Percentiles rank a stretch among this genome's conserved stretches.
phyloP scores from a whole-genome alignment of 2,797 vertebrate species.

The Sebastes nivosus region DNA sequence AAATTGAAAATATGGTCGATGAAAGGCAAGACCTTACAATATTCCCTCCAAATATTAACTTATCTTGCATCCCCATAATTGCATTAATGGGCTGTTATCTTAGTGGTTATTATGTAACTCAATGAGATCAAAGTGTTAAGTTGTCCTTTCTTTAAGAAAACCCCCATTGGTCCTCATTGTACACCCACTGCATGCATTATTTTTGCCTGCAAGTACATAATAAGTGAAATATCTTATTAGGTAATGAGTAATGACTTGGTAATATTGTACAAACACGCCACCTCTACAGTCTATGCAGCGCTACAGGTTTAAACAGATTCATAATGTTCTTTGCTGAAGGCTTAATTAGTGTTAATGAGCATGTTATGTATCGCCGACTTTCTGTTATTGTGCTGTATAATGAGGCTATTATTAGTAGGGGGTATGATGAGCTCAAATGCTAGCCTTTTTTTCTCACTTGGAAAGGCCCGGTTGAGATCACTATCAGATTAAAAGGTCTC shows the following conservation, averaged over 20 bases:
- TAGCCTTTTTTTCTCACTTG: background rate
- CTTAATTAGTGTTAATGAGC: conserved; percentile 51
- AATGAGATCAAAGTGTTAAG: conserved; percentile 38
- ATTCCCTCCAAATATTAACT: conserved; percentile 16
- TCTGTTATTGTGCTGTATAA: conserved; percentile 49
- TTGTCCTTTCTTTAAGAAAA: conserved; percentile 38
- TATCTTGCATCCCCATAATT: conserved; percentile 13
- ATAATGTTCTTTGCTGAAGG: conserved; percentile 56
- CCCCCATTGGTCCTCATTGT: conserved; percentile 6
- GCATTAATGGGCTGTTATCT: conserved; percentile 20
- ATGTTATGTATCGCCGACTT: conserved; percentile 25
- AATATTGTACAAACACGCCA: conserved; percentile 13
- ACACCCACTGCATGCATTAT: conserved; percentile 16
- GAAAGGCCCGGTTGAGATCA: background rate
- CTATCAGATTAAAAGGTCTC: background rate
- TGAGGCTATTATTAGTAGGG: conserved; percentile 37
- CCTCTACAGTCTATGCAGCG: conserved; percentile 14
- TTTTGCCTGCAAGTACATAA: conserved; percentile 36
- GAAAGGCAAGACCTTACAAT: conserved; percentile 18
- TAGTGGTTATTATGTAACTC: conserved; percentile 36
- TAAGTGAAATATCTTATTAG: conserved; percentile 56
- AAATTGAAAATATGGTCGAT: conserved; percentile 9
- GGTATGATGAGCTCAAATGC: conserved; percentile 1
- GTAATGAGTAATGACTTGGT: conserved; percentile 46
- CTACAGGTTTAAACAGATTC: conserved; percentile 48